Evolutionary conservation across 2,113 vertebrate species (phyloP), one percentile per base, ranked within the genome.

Genomic region (Tragulus kanchil): DNA sequence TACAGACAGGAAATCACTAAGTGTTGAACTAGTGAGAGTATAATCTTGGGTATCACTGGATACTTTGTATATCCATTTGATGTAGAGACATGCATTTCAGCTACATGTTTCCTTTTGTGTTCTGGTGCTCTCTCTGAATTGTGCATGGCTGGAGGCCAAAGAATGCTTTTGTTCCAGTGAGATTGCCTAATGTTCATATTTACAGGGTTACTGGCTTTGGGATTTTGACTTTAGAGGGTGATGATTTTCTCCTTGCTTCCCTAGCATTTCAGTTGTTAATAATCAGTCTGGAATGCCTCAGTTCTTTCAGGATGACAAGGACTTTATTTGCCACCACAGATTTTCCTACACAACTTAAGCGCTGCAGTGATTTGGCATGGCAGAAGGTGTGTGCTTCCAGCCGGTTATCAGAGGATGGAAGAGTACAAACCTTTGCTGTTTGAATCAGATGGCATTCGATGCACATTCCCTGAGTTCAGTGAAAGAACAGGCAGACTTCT

Each of bases 371-470:
- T 93, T 97, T 96, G 97, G 79, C 96, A 95, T 93, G 94, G 93
- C 93, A 97, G 98, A 92, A 88, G 93, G 42, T 42, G 28, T 92
- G 82, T 58, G 71, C 85, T 98, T 94, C 94, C 90, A 97, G 56
- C 73, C 91, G 96, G 93, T 97, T 96, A 96, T 91, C 91, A 48
- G 92, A 96, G 90, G 92, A 96, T 92, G 94, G 64, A 61, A 90
- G 58, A 96, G 50, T 94, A 79, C 59, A 95, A 96, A 45, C 95
- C 94, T 81, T 89, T 77, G 93, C 87, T 94, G 11, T 81, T 93
- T 94, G 98, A 97, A 97, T 98, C 98, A 97, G 67, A 92, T 94
- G 96, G 56, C 81, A 82, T 98, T 89, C 21, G 4, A 42, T 96
- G 89, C 62, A 86, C 82, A 87, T 98, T 96, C 73, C 84, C 52